Evolutionary conservation across 2,113 vertebrate genomes (phyloP).

Genomic region (Eretmodus cyanostictus): DNA sequence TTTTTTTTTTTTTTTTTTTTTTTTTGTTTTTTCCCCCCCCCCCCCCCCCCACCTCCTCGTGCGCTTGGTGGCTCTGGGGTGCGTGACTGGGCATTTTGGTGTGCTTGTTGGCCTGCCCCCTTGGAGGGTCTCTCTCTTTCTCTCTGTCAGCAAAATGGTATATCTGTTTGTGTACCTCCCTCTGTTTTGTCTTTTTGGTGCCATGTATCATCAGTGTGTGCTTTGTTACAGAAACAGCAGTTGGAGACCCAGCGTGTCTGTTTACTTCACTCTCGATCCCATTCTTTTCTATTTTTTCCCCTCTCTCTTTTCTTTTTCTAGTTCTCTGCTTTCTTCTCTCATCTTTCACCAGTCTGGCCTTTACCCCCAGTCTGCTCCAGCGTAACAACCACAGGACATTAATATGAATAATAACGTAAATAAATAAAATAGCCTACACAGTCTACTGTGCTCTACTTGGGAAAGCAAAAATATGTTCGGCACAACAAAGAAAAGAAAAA

Average conservation of each 20-base stretch:
- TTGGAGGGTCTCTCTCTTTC: neutral
- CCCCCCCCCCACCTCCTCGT: neutral
- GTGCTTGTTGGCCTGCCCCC: neutral
- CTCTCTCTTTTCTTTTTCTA: neutral
- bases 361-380: neutral
- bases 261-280: neutral
- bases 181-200: neutral
- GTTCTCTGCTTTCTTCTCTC: neutral
- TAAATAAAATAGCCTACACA: neutral
- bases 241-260: neutral
- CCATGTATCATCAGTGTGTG: neutral
- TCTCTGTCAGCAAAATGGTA: neutral
- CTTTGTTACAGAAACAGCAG: neutral
- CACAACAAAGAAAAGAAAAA: neutral
- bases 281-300: neutral
- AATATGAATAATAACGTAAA: neutral
- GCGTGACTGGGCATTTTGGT: neutral
- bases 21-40: no score
- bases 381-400: neutral
- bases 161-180: neutral
- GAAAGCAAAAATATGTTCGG: neutral
- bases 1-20: no score
- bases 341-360: neutral
- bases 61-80: neutral
- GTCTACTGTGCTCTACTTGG: neutral